Conservation (phyloP, 2,113 vertebrate species). For the Daboia siamensis region DNA sequence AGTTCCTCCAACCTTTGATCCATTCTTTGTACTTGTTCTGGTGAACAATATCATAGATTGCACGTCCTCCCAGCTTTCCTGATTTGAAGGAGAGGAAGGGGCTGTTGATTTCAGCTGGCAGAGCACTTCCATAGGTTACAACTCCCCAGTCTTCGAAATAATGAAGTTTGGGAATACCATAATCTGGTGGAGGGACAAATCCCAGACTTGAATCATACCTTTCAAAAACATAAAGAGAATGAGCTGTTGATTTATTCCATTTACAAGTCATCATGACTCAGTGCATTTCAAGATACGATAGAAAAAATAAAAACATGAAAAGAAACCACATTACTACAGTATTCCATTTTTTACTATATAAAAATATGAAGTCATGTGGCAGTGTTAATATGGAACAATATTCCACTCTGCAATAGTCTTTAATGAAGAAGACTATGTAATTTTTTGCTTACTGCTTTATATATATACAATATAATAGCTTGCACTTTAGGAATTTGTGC, state of each 20-base stretch:
- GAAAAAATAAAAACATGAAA: not conserved
- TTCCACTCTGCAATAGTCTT: not conserved
- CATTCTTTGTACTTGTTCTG: slow-evolving; percentile 91
- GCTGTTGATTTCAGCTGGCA: slow-evolving; percentile 81
- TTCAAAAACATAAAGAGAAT: slow-evolving; percentile 33
- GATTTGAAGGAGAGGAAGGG: slow-evolving; percentile 97
- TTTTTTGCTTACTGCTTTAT: not conserved
- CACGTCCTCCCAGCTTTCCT: slow-evolving; percentile 93
- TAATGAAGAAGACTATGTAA: not conserved
- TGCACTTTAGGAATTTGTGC: not conserved
- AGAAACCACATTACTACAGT: not conserved
- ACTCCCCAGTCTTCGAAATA: slow-evolving; percentile 98
- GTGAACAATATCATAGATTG: slow-evolving; percentile 96
- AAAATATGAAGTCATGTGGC: not conserved
- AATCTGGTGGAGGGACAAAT: slow-evolving; percentile 83
- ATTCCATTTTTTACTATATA: not conserved
- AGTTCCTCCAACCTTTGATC: slow-evolving; percentile 96
- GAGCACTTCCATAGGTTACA: slow-evolving; percentile 89
- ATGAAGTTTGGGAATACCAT: slow-evolving; percentile 82
- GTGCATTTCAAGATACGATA: not conserved
- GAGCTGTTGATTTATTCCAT: not conserved
- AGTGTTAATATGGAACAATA: not conserved
- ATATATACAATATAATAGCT: too few species aligned
- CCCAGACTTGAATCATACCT: slow-evolving; percentile 90
- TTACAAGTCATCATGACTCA: not conserved